Conservation (phyloP, 2,113 vertebrate genomes). For the Scomber scombrus region DNA sequence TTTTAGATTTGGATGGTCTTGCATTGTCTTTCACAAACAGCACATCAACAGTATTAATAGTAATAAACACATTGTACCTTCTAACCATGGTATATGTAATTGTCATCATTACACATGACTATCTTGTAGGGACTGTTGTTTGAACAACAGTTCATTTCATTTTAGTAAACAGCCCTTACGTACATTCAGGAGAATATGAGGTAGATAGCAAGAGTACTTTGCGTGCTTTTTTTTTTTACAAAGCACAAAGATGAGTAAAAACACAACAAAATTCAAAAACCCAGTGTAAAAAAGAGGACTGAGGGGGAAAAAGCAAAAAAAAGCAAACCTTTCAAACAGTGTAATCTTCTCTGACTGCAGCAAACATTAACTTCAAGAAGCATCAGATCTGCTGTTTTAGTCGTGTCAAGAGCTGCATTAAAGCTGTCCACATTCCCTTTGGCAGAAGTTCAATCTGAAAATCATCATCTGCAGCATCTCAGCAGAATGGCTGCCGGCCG, state of each 20-base stretch:
- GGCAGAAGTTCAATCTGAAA: slow-evolving; percentile 5
- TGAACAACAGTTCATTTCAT: no score
- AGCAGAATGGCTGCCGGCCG: slow-evolving; percentile 13
- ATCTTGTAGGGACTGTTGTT: no score
- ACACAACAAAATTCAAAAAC: neutral
- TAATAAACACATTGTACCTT: no score
- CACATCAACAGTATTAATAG: no score
- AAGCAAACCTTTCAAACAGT: neutral
- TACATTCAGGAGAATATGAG: neutral
- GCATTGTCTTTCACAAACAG: no score
- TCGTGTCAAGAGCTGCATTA: neutral
- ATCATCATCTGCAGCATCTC: slow-evolving; percentile 36
- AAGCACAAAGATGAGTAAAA: neutral
- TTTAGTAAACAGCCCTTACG: no score
- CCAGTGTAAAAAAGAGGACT: neutral
- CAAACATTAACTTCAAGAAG: neutral
- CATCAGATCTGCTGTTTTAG: slow-evolving; percentile 2
- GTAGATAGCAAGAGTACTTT: neutral
- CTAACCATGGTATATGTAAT: no score
- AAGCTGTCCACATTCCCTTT: neutral
- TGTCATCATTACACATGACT: no score
- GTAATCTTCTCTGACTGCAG: neutral
- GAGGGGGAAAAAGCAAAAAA: neutral
- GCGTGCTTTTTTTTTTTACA: neutral
- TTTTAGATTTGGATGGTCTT: no score